Evolutionary conservation across 2,888 invertebrate species (phyloP).

Genomic region (Meandrusa payeni): DNA sequence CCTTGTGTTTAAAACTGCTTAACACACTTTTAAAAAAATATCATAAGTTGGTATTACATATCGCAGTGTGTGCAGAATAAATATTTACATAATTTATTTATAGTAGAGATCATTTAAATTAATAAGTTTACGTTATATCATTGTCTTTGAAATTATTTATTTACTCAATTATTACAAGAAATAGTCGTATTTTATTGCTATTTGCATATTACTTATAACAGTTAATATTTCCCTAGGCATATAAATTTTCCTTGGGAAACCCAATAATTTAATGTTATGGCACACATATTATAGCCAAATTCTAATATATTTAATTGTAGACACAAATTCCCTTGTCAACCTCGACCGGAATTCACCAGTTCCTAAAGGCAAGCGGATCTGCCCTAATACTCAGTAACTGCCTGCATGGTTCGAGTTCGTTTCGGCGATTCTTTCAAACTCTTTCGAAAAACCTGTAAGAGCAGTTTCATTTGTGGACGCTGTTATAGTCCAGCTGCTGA

Average conservation of each 20-base stretch:
- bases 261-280: neutral
- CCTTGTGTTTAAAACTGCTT: neutral
- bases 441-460: too few species aligned
- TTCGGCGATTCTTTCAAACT: too few species aligned
- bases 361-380: too few species aligned
- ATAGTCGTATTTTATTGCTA: conserved; percentile 13
- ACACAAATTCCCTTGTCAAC: too few species aligned
- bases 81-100: conserved; percentile 8
- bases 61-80: neutral
- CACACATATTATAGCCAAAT: too few species aligned
- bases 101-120: neutral
- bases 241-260: conserved; percentile 20
- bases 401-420: too few species aligned
- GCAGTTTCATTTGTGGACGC: too few species aligned
- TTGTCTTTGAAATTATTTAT: conserved; percentile 20
- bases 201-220: conserved; percentile 13
- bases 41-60: neutral
- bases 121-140: conserved; percentile 18
- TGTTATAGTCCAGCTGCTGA: too few species aligned
- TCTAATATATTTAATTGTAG: too few species aligned
- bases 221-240: conserved; percentile 3
- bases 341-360: too few species aligned
- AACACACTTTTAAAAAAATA: neutral
- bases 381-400: too few species aligned
- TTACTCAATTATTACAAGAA: conserved; percentile 6